A percentile compares a stretch with the other conserved stretches of the same genome.
Evolutionary conservation across 2,113 vertebrate genomes (phyloP).

Genomic region (Dissostichus mawsoni): DNA sequence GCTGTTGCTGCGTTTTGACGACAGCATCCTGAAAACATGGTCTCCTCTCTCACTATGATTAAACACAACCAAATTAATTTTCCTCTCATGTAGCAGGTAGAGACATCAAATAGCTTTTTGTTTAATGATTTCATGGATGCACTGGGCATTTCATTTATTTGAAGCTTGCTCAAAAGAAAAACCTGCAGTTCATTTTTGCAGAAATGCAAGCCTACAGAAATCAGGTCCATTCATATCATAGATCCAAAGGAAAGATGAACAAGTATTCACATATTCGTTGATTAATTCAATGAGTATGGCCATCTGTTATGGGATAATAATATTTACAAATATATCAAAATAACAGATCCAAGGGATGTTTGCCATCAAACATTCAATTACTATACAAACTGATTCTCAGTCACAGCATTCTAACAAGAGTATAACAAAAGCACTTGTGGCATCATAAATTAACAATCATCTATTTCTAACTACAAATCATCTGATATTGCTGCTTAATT

Average conservation of each 20-base stretch:
- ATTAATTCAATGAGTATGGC: constrained; percentile 37
- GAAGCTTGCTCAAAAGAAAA: constrained; percentile 18
- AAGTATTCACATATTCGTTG: constrained; percentile 34
- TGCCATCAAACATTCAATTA: constrained; percentile 72
- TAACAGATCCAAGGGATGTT: constrained; percentile 66
- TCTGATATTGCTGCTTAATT: constrained; percentile 61
- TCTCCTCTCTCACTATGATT: constrained; percentile 10
- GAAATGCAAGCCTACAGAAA: constrained; percentile 18
- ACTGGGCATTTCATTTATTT: constrained; percentile 17
- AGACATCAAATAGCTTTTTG: constrained; percentile 33
- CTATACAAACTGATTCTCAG: constrained; percentile 78
- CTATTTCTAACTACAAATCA: constrained; percentile 60
- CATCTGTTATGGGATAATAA: constrained; percentile 39
- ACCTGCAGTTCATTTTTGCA: constrained; percentile 18
- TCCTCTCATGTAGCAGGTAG: constrained; percentile 36
- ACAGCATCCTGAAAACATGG: constrained; percentile 65
- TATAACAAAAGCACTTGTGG: constrained; percentile 72
- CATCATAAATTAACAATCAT: constrained; percentile 81
- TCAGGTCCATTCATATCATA: constrained; percentile 30
- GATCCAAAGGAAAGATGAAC: constrained; percentile 18
- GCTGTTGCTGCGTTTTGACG: constrained; percentile 37
- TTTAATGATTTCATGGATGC: not conserved
- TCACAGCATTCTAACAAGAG: constrained; percentile 79
- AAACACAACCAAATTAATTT: constrained; percentile 20
- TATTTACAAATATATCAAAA: constrained; percentile 78